Percentiles rank a stretch among this genome's conserved stretches.
Conservation (phyloP, 2,797 vertebrate genomes). For the Chanos chanos region DNA sequence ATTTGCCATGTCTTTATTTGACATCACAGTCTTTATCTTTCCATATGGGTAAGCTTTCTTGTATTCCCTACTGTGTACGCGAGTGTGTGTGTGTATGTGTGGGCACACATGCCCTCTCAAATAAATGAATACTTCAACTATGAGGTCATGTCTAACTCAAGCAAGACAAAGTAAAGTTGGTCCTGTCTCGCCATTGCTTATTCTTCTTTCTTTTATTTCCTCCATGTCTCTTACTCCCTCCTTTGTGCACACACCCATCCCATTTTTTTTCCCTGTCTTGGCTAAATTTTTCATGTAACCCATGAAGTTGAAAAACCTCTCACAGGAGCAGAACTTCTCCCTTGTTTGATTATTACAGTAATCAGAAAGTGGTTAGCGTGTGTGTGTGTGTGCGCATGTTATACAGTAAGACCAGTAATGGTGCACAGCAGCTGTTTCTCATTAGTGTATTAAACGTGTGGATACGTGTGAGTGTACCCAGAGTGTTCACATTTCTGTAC, state of each 20-base stretch:
- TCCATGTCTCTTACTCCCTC: constrained; percentile 28
- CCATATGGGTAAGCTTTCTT: too few relatives aligned
- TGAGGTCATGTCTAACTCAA: constrained; percentile 30
- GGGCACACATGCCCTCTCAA: neutral
- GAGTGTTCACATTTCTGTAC: constrained; percentile 42
- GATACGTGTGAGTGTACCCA: constrained; percentile 2
- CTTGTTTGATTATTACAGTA: neutral
- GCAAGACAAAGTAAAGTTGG: neutral
- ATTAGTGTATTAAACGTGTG: constrained; percentile 40
- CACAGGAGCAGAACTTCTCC: neutral
- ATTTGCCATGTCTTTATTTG: neutral
- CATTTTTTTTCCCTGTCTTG: too few relatives aligned
- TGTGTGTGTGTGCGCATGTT: neutral
- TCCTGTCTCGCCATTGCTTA: neutral
- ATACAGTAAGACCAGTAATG: too few relatives aligned
- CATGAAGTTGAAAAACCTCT: neutral
- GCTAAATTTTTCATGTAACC: neutral
- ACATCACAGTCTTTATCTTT: neutral
- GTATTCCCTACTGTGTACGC: neutral
- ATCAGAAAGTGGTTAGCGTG: neutral
- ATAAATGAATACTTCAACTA: constrained; percentile 10
- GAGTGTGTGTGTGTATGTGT: too few relatives aligned
- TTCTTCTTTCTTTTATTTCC: constrained; percentile 37
- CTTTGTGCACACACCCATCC: neutral
- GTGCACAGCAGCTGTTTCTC: constrained; percentile 56